Evolutionary conservation across 1,140 invertebrate genomes (phyloP).

Genomic region (Temnothorax longispinosus): DNA sequence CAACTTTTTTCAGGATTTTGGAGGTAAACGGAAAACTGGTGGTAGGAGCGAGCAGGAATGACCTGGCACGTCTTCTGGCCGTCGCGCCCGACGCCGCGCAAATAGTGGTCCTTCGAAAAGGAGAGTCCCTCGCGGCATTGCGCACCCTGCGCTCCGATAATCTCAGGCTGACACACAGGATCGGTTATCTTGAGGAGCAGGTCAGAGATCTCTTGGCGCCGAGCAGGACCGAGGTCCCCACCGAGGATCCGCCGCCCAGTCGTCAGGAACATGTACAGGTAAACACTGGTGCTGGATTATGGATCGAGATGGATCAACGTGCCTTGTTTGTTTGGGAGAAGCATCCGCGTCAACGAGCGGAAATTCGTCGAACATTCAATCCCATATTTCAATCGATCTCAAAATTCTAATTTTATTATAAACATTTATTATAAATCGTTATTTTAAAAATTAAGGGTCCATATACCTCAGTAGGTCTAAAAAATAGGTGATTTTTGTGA

Average conservation of each 20-base stretch:
- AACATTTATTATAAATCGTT: neutral
- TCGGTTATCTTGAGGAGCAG: constrained; percentile 95
- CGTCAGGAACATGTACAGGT: constrained; percentile 80
- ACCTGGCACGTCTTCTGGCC: constrained; percentile 88
- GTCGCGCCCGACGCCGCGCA: constrained; percentile 87
- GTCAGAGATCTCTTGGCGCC: constrained; percentile 89
- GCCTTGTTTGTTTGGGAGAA: neutral
- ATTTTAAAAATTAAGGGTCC: constrained; percentile 1
- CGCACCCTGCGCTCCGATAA: constrained; percentile 91
- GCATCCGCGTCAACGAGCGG: neutral
- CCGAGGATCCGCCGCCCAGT: constrained; percentile 61
- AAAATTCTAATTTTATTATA: constrained; percentile 5
- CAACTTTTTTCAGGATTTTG: constrained; percentile 87
- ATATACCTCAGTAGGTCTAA: too few relatives aligned
- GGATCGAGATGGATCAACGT: neutral
- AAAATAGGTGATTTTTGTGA: too few relatives aligned
- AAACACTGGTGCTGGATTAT: constrained; percentile 14
- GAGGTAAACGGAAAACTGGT: constrained; percentile 94
- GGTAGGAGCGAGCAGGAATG: constrained; percentile 89
- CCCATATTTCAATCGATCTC: neutral
- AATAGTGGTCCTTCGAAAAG: constrained; percentile 84
- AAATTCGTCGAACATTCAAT: neutral
- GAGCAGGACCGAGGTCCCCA: constrained; percentile 74
- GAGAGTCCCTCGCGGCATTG: constrained; percentile 88
- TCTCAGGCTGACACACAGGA: constrained; percentile 93